Evolutionary conservation across 2,113 vertebrate genomes (phyloP).

Genomic region (Ifrita kowaldi): DNA sequence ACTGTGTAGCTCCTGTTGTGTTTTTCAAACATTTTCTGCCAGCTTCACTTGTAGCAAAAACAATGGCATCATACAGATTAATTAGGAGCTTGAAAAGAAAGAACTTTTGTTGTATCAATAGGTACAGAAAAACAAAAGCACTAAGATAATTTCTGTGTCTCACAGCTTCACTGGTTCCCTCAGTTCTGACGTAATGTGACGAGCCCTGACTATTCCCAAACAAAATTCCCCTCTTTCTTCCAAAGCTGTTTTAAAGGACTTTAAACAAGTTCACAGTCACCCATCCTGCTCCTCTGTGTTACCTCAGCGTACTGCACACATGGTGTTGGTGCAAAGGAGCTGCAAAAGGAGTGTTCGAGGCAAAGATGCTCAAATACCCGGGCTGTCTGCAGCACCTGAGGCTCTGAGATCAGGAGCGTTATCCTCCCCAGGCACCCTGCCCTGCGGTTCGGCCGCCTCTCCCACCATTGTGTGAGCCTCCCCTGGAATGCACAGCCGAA

Average conservation of each 20-base stretch:
- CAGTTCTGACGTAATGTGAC: neutral
- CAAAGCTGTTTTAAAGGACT: neutral
- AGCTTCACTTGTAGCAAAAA: neutral
- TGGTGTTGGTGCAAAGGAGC: neutral
- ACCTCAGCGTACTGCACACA: rapidly evolving
- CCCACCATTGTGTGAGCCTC: neutral
- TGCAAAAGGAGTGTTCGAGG: neutral
- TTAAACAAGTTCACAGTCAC: neutral
- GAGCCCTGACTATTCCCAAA: neutral
- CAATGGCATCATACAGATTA: neutral
- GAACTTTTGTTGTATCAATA: neutral
- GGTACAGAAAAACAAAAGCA: neutral
- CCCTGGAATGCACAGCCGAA: neutral
- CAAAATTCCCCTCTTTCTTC: neutral
- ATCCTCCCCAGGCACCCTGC: neutral
- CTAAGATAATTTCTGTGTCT: neutral
- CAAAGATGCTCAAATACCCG: neutral
- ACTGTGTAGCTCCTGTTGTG: neutral
- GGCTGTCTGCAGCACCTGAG: neutral
- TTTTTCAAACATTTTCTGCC: neutral
- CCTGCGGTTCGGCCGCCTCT: rapidly evolving
- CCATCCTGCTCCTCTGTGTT: neutral
- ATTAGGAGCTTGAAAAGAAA: neutral
- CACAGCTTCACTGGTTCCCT: neutral
- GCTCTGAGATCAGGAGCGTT: neutral